phyloP scores from a whole-genome alignment of 1,140 invertebrate genomes.

The Neodiprion pinetum region DNA sequence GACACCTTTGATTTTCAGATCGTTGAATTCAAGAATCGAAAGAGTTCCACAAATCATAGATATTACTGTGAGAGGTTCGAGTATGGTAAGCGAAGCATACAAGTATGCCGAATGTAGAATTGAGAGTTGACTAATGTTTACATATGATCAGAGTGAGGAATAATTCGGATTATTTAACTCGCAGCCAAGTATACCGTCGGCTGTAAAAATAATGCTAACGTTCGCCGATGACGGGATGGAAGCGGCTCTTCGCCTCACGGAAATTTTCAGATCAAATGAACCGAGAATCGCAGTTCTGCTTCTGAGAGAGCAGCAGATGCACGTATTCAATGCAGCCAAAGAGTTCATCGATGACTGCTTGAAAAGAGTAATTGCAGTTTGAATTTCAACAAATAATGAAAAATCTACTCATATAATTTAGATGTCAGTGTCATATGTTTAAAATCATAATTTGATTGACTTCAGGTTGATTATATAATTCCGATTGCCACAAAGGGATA shows the following conservation, averaged over 20 bases:
- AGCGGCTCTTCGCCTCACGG: slow-evolving; percentile 35
- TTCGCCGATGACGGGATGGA: slow-evolving; percentile 42
- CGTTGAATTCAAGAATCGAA: too few relatives aligned
- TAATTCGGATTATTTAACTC: too few relatives aligned
- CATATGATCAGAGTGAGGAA: too few relatives aligned
- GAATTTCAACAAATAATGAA: slow-evolving; percentile 6
- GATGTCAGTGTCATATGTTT: slow-evolving; percentile 3
- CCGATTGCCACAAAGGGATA: slow-evolving; percentile 48
- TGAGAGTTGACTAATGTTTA: too few relatives aligned
- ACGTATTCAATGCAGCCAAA: slow-evolving; percentile 43
- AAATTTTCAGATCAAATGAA: slow-evolving; percentile 42
- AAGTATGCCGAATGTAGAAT: too few relatives aligned
- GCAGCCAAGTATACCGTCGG: too few relatives aligned
- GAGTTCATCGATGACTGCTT: slow-evolving; percentile 53
- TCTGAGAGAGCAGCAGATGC: slow-evolving; percentile 47
- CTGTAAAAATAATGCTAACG: slow-evolving; percentile 40
- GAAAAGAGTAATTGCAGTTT: slow-evolving; percentile 35
- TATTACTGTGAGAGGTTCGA: too few relatives aligned
- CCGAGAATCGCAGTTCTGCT: slow-evolving; percentile 50
- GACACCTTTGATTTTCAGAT: too few relatives aligned
- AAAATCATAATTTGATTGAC: neutral
- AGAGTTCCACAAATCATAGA: too few relatives aligned
- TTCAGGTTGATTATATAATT: slow-evolving; percentile 48
- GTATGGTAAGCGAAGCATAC: too few relatives aligned
- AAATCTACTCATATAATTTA: slow-evolving; percentile 8